Conservation (phyloP, 2,888 invertebrate species). For the Microctonus aethiopoides region DNA sequence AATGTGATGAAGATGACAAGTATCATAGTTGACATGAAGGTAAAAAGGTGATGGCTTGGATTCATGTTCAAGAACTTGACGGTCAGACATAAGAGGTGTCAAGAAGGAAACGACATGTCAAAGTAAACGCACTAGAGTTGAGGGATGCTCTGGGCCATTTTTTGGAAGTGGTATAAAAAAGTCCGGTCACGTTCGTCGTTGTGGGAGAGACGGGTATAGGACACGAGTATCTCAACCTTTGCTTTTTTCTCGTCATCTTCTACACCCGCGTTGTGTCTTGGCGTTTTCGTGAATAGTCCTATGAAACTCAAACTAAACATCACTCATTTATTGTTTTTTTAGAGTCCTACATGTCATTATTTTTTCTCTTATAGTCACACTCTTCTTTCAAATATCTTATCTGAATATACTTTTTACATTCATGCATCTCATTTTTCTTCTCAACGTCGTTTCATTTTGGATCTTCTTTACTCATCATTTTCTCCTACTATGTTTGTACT, state of each 20-base stretch:
- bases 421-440: background rate
- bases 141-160: conserved; percentile 56
- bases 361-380: conserved; percentile 34
- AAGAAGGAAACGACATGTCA: conserved; percentile 49
- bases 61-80: conserved; percentile 32
- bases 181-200: conserved; percentile 60
- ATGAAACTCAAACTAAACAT: conserved; percentile 33
- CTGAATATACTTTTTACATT: conserved; percentile 23
- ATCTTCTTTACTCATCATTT: background rate
- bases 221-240: conserved; percentile 63
- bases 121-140: conserved; percentile 48
- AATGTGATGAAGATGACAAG: conserved; percentile 14
- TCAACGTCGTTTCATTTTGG: background rate
- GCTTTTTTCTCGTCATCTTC: conserved; percentile 41
- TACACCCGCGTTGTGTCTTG: background rate
- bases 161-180: conserved; percentile 52
- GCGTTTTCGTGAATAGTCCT: conserved; percentile 14
- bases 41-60: conserved; percentile 24
- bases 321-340: conserved; percentile 36
- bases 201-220: conserved; percentile 49
- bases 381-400: conserved; percentile 18
- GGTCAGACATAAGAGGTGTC: conserved; percentile 44
- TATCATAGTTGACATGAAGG: conserved; percentile 12
- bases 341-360: conserved; percentile 22
- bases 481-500: no score